phyloP scores from a whole-genome alignment of 2,888 invertebrate species.

The Meganola albula region DNA sequence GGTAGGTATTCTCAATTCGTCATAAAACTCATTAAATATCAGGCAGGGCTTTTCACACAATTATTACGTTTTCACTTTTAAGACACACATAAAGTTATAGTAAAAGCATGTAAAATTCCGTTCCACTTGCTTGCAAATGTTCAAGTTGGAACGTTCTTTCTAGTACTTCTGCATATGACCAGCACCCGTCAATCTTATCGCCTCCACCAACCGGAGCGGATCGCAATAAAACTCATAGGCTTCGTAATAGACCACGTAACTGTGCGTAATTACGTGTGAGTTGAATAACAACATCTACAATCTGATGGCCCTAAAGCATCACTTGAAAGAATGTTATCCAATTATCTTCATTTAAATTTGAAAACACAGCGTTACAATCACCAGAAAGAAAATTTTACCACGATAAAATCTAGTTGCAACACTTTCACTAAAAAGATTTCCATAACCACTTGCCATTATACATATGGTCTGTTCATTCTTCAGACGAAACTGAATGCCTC shows the following conservation, averaged over 20 bases:
- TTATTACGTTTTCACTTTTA: too few species aligned
- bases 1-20: too few species aligned
- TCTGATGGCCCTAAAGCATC: too few species aligned
- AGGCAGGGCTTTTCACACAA: too few species aligned
- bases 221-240: slow-evolving; percentile 33
- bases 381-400: slow-evolving; percentile 51
- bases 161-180: too few species aligned
- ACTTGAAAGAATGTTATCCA: too few species aligned
- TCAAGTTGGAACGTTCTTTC: too few species aligned
- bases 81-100: too few species aligned
- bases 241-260: slow-evolving; percentile 20
- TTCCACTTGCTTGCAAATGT: too few species aligned
- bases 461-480: slow-evolving; percentile 49
- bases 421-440: slow-evolving; percentile 48
- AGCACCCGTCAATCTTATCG: slow-evolving; percentile 20
- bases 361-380: slow-evolving; percentile 41
- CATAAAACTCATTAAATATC: too few species aligned
- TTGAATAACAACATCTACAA: slow-evolving; percentile 29
- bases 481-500: slow-evolving; percentile 39
- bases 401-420: slow-evolving; percentile 31
- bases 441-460: slow-evolving; percentile 71
- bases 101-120: too few species aligned
- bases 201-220: slow-evolving; percentile 34
- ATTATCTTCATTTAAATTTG: neutral
- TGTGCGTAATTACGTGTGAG: slow-evolving; percentile 29